Evolutionary conservation across 2,113 vertebrate species (phyloP).

Genomic region (Neolamprologus kungweensis): DNA sequence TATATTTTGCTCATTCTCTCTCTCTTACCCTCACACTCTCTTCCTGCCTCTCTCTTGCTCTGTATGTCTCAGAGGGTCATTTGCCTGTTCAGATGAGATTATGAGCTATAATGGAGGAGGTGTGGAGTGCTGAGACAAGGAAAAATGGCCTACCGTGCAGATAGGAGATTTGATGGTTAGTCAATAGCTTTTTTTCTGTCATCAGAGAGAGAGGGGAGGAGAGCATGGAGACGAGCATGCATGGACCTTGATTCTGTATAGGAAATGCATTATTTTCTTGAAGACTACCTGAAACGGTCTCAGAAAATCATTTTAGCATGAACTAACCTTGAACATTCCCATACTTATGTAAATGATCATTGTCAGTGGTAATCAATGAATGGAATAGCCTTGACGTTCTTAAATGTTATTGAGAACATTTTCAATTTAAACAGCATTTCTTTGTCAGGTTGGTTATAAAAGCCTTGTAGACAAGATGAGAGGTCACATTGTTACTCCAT

Average conservation of each 20-base stretch:
- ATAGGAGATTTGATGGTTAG: slow-evolving; percentile 75
- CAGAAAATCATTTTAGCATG: slow-evolving; percentile 57
- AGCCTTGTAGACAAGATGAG: slow-evolving; percentile 44
- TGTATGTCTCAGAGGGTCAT: slow-evolving; percentile 58
- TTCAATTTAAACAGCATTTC: slow-evolving; percentile 24
- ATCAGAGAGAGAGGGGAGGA: slow-evolving; percentile 21
- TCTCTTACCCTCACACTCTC: not conserved
- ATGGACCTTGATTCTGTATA: slow-evolving; percentile 66
- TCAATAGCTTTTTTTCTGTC: slow-evolving; percentile 60
- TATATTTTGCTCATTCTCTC: not conserved
- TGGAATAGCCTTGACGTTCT: slow-evolving; percentile 51
- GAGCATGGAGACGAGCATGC: slow-evolving; percentile 36
- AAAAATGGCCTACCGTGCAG: slow-evolving; percentile 65
- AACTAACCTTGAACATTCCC: slow-evolving; percentile 66
- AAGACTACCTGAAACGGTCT: slow-evolving; percentile 64
- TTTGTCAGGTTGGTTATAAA: slow-evolving; percentile 9
- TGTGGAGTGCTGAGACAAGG: slow-evolving; percentile 75
- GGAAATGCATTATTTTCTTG: slow-evolving; percentile 70
- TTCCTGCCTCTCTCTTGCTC: not conserved
- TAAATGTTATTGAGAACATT: slow-evolving; percentile 37
- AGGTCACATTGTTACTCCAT: slow-evolving; percentile 16
- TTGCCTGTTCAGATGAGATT: slow-evolving; percentile 74
- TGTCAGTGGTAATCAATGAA: slow-evolving; percentile 63
- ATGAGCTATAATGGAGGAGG: slow-evolving; percentile 74
- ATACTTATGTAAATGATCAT: slow-evolving; percentile 61